Conservation (phyloP, 2,113 vertebrate species). For the Formicarius rufipectus region DNA sequence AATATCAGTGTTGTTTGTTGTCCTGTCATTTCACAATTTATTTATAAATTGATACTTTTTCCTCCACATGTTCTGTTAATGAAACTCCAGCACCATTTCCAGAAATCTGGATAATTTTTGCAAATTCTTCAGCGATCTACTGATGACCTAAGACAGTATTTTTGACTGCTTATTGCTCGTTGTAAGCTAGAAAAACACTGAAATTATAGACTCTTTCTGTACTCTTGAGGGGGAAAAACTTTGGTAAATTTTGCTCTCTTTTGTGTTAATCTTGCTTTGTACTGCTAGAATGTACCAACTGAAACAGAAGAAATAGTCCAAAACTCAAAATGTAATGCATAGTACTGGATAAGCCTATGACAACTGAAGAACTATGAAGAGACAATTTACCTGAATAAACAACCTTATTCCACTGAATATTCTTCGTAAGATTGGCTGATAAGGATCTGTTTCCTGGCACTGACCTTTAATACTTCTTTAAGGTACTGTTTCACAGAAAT, state of each 20-base stretch:
- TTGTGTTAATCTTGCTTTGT: background rate
- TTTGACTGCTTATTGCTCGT: background rate
- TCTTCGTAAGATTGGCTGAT: background rate
- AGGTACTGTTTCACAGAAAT: background rate
- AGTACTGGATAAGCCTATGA: background rate
- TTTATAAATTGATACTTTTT: background rate
- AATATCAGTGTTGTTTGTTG: background rate
- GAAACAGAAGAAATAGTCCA: background rate
- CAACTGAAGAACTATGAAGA: background rate
- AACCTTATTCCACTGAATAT: background rate
- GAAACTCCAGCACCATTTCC: background rate
- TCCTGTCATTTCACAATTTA: background rate
- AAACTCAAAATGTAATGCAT: background rate
- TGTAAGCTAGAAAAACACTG: background rate
- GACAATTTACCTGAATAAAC: background rate
- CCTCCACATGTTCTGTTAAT: background rate
- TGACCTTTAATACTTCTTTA: conserved; percentile 25
- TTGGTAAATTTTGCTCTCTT: background rate
- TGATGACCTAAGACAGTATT: background rate
- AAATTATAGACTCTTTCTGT: rapidly evolving
- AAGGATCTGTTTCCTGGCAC: background rate
- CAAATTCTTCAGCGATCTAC: background rate
- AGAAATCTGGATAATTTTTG: background rate
- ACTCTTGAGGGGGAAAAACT: background rate
- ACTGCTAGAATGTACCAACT: background rate